Conservation (phyloP, 2,888 invertebrate species). For the Lysandra bellargus region DNA sequence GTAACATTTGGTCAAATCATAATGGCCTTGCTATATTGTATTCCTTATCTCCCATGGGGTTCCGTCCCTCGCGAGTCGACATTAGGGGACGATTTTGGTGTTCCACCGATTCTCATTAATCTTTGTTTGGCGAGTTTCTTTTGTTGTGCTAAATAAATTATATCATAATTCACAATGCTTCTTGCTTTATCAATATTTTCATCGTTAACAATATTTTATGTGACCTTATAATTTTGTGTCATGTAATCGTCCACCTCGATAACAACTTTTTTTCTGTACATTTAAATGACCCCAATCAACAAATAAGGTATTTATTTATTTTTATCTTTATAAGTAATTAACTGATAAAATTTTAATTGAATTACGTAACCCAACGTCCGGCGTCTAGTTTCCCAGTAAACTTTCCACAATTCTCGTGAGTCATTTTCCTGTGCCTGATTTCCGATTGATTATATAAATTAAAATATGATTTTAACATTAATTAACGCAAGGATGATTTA, state of each 20-base stretch:
- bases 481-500: neutral
- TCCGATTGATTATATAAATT: neutral
- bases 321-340: neutral
- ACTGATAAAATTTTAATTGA: neutral
- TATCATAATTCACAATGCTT: neutral
- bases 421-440: neutral
- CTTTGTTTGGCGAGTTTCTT: neutral
- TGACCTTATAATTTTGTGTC: too few relatives aligned
- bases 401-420: neutral
- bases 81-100: constrained; percentile 1
- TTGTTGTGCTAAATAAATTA: neutral
- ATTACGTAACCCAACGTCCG: neutral
- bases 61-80: neutral
- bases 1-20: constrained; percentile 20
- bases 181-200: neutral
- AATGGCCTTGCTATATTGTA: neutral
- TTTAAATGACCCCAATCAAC: too few relatives aligned
- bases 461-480: too few relatives aligned
- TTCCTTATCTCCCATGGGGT: constrained; percentile 1
- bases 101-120: neutral
- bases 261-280: too few relatives aligned
- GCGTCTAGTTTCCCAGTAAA: neutral
- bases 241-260: too few relatives aligned
- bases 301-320: too few relatives aligned
- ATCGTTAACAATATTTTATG: neutral